Conservation (phyloP, 1,140 invertebrate species). For the Acromyrmex echinatior region DNA sequence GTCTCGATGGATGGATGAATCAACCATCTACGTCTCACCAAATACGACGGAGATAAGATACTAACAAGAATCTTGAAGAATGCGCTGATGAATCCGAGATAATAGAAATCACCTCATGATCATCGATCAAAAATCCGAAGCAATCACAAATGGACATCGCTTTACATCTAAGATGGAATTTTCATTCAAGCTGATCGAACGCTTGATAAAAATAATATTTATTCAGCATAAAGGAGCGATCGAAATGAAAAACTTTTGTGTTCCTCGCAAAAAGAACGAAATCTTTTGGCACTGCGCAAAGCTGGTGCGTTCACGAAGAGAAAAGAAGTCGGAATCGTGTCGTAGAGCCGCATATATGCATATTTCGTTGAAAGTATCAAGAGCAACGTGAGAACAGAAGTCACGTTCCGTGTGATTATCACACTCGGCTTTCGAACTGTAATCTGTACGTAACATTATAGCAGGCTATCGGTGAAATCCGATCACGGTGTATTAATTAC, state of each 20-base stretch:
- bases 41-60: constrained; percentile 27
- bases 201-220: constrained; percentile 23
- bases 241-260: neutral
- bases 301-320: neutral
- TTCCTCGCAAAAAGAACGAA: neutral
- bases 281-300: neutral
- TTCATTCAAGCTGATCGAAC: neutral
- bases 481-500: constrained; percentile 73
- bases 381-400: constrained; percentile 43
- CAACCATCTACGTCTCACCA: neutral
- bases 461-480: constrained; percentile 59
- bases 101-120: neutral
- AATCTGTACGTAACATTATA: constrained; percentile 52
- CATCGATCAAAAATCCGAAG: neutral
- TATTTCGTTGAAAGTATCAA: constrained; percentile 32
- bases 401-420: constrained; percentile 42
- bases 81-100: neutral
- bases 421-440: constrained; percentile 30
- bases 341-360: neutral
- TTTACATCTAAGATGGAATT: neutral
- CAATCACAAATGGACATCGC: neutral
- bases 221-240: neutral
- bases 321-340: neutral
- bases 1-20: neutral
- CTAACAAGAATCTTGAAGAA: neutral